These are phyloP conservation scores for Galerucella pusilla DNA, from an alignment of 2,888 invertebrate species.

Conservation along the genomic window DNA sequence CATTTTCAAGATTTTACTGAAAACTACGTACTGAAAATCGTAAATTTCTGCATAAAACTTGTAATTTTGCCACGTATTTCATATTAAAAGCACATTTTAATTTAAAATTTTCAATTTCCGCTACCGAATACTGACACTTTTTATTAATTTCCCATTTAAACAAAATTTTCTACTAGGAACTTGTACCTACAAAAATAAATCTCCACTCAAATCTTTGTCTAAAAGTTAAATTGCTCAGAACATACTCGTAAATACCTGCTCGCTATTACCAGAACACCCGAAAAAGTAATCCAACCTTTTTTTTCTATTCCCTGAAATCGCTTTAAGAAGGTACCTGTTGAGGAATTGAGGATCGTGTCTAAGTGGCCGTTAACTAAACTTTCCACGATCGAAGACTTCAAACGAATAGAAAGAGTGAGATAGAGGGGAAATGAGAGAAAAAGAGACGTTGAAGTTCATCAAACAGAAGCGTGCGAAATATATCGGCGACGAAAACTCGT, in stretches of 20 bases:
- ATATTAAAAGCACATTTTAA: too few species aligned
- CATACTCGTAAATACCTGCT: background rate
- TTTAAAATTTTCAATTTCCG: too few species aligned
- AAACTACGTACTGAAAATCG: too few species aligned
- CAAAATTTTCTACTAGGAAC: too few species aligned
- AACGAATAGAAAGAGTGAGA: conserved; percentile 10
- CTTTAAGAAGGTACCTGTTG: conserved; percentile 14
- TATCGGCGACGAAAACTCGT: background rate
- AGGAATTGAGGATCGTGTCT: conserved; percentile 21
- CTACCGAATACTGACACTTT: too few species aligned
- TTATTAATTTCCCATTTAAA: too few species aligned
- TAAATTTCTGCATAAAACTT: too few species aligned
- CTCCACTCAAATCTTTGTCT: background rate
- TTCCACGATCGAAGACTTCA: conserved; percentile 12
- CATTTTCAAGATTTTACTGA: too few species aligned
- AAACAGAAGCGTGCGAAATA: background rate
- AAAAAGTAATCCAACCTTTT: background rate
- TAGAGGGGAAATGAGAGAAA: background rate
- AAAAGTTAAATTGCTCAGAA: background rate
- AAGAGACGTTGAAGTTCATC: conserved; percentile 3
- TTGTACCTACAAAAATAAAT: too few species aligned
- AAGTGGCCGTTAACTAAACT: conserved; percentile 29
- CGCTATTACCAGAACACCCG: background rate
- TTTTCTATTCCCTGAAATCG: conserved; percentile 5
- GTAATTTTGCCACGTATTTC: too few species aligned